Evolutionary conservation across 2,113 vertebrate genomes (phyloP).

Genomic region (Grammomys surdaster): DNA sequence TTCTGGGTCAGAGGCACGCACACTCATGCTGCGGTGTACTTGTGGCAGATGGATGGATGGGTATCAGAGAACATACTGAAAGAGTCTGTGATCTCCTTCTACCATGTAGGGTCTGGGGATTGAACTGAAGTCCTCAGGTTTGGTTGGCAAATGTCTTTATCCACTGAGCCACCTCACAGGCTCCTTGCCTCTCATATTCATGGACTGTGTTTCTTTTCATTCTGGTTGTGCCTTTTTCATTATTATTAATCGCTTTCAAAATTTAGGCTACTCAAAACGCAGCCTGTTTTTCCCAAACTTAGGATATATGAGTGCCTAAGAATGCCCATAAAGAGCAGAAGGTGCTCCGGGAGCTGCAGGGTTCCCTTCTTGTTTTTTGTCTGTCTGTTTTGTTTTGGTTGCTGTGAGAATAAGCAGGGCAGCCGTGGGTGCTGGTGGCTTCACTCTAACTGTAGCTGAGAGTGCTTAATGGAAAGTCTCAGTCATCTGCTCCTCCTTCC

Average conservation of each 20-base stretch:
- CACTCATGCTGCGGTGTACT: background rate
- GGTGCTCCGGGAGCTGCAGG: background rate
- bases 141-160: background rate
- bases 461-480: background rate
- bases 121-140: background rate
- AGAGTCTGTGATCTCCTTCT: background rate
- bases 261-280: background rate
- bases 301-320: accelerated
- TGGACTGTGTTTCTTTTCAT: background rate
- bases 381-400: background rate
- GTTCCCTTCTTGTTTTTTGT: too few species aligned
- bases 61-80: background rate
- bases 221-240: background rate
- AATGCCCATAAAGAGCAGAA: too few species aligned
- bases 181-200: background rate
- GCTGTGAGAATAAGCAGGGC: too few species aligned
- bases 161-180: background rate
- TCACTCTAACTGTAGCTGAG: background rate
- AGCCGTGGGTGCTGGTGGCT: background rate
- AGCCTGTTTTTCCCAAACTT: background rate
- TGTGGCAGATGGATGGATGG: background rate
- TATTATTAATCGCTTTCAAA: background rate
- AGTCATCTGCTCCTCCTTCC: background rate
- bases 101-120: background rate
- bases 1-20: background rate